These are phyloP conservation scores for Volucella bombylans DNA, from an alignment of 2,888 invertebrate species.

Conservation along the genomic window DNA sequence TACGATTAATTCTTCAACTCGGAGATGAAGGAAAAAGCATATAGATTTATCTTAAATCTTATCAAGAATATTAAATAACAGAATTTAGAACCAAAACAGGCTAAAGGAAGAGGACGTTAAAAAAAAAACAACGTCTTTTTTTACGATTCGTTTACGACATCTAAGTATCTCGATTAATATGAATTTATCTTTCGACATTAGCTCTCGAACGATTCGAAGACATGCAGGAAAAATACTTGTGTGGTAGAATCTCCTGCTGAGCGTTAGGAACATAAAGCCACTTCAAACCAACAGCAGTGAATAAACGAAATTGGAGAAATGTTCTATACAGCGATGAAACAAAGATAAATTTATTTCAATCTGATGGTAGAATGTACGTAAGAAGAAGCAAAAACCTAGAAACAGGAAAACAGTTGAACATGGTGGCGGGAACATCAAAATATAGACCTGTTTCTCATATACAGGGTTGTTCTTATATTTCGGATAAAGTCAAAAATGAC, in stretches of 20 bases:
- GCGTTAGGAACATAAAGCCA: constrained; percentile 3
- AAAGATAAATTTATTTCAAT: constrained; percentile 25
- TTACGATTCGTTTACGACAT: constrained; percentile 19
- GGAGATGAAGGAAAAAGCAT: neutral
- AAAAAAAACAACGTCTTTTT: no score
- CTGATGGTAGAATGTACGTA: constrained; percentile 5
- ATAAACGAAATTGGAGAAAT: constrained; percentile 18
- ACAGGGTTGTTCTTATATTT: no score
- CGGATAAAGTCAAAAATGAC: neutral
- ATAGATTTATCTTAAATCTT: neutral
- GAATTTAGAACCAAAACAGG: neutral
- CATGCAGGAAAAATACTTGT: constrained; percentile 11
- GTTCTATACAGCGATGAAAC: constrained; percentile 24
- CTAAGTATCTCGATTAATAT: constrained; percentile 11
- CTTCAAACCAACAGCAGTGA: no score
- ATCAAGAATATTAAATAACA: neutral
- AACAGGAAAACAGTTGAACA: no score
- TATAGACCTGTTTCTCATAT: no score
- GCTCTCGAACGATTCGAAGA: constrained; percentile 3
- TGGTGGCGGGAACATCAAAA: no score
- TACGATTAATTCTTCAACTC: constrained; percentile 18
- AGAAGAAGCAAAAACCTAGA: constrained; percentile 8
- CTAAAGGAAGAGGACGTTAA: no score
- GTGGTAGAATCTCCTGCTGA: constrained; percentile 5
- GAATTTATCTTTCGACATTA: constrained; percentile 12